Conservation (phyloP, 2,888 invertebrate genomes). For the Autographa pulchrina region DNA sequence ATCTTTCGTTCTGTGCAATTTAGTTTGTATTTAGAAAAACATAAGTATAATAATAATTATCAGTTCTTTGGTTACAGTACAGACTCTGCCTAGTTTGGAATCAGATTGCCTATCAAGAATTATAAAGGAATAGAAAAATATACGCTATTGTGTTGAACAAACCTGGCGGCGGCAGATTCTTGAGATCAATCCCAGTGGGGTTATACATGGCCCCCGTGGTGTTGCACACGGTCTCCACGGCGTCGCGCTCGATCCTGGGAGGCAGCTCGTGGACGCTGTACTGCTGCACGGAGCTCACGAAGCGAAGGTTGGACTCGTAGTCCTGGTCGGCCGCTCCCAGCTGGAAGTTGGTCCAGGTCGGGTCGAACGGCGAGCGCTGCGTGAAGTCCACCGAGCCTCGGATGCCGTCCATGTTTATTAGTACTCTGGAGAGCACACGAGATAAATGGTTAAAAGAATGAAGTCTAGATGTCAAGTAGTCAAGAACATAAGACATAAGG, state of each 20-base stretch:
- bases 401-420: constrained; percentile 94
- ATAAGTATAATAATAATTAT: too few relatives aligned
- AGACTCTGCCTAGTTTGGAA: too few relatives aligned
- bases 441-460: background rate
- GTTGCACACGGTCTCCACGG: constrained; percentile 88
- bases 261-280: constrained; percentile 93
- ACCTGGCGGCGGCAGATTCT: constrained; percentile 41
- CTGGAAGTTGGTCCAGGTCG: constrained; percentile 94
- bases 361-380: constrained; percentile 95
- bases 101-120: too few relatives aligned
- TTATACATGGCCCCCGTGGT: constrained; percentile 94
- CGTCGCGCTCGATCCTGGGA: constrained; percentile 78
- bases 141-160: background rate
- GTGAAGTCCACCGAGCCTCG: constrained; percentile 93
- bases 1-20: too few relatives aligned
- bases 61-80: too few relatives aligned
- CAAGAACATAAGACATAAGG: too few relatives aligned
- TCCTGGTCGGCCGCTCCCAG: constrained; percentile 91
- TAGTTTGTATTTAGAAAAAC: too few relatives aligned
- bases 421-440: constrained; percentile 83
- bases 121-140: background rate
- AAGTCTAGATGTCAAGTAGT: too few relatives aligned
- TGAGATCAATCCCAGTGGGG: constrained; percentile 90
- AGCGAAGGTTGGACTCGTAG: constrained; percentile 92
- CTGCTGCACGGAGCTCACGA: constrained; percentile 92